A percentile compares a stretch with the other conserved stretches of the same genome.
phyloP scores from a whole-genome alignment of 2,888 invertebrate genomes.

The Ptychoptera albimana region DNA sequence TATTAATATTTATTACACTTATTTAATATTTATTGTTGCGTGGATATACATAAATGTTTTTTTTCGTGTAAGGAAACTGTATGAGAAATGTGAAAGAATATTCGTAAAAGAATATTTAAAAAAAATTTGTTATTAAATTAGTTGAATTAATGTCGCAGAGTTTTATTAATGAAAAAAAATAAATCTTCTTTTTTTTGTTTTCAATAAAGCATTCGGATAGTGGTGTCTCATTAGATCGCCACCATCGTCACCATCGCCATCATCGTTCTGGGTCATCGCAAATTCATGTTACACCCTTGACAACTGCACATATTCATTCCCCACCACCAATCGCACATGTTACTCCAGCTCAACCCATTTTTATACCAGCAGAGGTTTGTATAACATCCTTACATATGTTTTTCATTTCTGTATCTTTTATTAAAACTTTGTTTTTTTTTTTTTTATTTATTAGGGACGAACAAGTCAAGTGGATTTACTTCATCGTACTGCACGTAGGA shows the following conservation, averaged over 20 bases:
- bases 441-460: constrained; percentile 15
- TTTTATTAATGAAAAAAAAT: too few relatives aligned
- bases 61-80: too few relatives aligned
- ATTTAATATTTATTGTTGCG: not conserved
- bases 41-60: not conserved
- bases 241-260: constrained; percentile 22
- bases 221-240: constrained; percentile 25
- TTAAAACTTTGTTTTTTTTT: not conserved
- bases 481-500: constrained; percentile 21
- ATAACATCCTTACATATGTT: not conserved
- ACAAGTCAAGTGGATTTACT: constrained; percentile 17
- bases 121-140: too few relatives aligned
- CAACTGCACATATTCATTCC: constrained; percentile 30
- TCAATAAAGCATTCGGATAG: constrained; percentile 24
- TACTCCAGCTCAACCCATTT: constrained; percentile 34
- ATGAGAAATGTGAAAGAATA: too few relatives aligned
- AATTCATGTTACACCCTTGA: constrained; percentile 31
- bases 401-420: not conserved
- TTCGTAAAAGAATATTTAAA: too few relatives aligned
- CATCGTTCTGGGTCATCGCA: constrained; percentile 25
- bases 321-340: constrained; percentile 34
- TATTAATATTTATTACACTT: too few relatives aligned
- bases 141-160: too few relatives aligned
- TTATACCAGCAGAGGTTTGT: constrained; percentile 27
- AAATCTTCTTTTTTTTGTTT: not conserved